Conservation (phyloP, 92 coral and sea anemone species). For the Umimayanthus kanabou region DNA sequence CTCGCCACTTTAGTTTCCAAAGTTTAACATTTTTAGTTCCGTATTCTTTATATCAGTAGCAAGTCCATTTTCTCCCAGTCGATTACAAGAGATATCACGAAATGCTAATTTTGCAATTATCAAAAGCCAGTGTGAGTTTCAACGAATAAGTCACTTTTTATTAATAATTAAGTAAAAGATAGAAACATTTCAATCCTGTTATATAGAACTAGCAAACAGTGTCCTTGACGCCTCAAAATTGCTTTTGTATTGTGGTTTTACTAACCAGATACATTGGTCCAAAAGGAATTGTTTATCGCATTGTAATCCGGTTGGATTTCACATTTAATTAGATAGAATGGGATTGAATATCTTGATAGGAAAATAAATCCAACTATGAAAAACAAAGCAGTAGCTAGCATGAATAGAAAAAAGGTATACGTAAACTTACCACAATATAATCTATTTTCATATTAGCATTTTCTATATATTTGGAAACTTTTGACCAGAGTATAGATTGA, state of each 20-base stretch:
- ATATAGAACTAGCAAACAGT: not conserved
- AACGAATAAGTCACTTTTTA: not conserved
- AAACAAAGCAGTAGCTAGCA: no score
- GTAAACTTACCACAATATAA: no score
- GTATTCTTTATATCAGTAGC: not conserved
- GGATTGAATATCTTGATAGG: not conserved
- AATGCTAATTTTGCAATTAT: conserved; percentile 6
- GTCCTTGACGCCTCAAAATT: not conserved
- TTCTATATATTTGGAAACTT: no score
- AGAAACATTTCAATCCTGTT: not conserved
- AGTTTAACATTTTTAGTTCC: not conserved
- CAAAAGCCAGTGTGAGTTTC: not conserved
- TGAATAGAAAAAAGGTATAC: no score
- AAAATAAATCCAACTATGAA: not conserved
- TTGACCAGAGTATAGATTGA: no score
- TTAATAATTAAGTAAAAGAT: conserved; percentile 19
- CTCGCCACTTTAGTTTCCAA: not conserved
- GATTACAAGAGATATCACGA: not conserved
- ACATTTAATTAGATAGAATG: not conserved
- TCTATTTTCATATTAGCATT: no score
- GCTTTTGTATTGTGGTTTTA: not conserved
- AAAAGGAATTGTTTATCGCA: not conserved
- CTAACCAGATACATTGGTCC: conserved; percentile 6
- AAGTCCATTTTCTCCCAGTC: not conserved
- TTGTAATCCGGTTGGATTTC: not conserved